Conservation (phyloP, 2,888 invertebrate species). For the Julus scanicus region DNA sequence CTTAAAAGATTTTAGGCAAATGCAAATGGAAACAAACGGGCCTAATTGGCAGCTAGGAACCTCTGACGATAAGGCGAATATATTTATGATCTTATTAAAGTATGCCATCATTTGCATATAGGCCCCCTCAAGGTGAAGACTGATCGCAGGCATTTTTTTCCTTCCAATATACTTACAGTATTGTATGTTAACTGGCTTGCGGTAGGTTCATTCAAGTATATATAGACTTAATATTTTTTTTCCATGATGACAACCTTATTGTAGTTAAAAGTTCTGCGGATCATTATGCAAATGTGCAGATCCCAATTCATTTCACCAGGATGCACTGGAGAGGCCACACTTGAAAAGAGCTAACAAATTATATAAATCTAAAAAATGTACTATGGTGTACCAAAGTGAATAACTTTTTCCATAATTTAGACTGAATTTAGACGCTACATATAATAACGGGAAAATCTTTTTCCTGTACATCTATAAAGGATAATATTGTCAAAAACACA, state of each 20-base stretch:
- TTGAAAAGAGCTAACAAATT: no score
- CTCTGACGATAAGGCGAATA: neutral
- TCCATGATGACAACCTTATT: neutral
- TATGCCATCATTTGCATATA: slow-evolving; percentile 13
- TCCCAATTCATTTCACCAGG: no score
- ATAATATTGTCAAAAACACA: no score
- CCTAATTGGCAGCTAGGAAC: slow-evolving; percentile 9
- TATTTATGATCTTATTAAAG: slow-evolving; percentile 13
- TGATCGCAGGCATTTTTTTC: neutral
- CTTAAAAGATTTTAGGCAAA: slow-evolving; percentile 3
- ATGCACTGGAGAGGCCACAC: no score
- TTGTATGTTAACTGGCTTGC: neutral
- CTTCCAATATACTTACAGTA: neutral
- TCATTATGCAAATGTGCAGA: neutral
- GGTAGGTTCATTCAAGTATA: neutral
- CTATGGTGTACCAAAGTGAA: no score
- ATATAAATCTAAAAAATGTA: no score
- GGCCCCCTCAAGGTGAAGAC: slow-evolving; percentile 16
- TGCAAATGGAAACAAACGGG: slow-evolving; percentile 30
- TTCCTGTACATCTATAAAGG: no score
- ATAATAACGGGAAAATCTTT: no score
- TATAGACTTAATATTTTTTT: neutral
- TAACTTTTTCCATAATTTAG: no score
- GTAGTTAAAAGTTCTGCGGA: neutral
- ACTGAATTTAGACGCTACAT: no score